Percentiles rank a stretch among this genome's conserved stretches.
phyloP scores from a whole-genome alignment of 2,797 vertebrate species.

The Alfaro cultratus region DNA sequence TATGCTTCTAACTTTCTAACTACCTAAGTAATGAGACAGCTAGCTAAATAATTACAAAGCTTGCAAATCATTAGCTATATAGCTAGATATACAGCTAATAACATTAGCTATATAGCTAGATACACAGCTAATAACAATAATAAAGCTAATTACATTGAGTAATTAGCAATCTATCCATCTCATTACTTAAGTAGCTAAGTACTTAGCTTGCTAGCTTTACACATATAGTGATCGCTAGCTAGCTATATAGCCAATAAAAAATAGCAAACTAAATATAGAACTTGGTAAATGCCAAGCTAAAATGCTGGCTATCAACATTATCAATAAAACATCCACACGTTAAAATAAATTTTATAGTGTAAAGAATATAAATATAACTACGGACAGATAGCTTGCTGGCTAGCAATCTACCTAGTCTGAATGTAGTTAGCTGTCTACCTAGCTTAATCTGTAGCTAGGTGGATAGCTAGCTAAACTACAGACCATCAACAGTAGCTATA shows the following conservation, averaged over 20 bases:
- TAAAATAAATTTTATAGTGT: neutral
- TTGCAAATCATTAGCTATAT: neutral
- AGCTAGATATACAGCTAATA: neutral
- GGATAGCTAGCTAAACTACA: neutral
- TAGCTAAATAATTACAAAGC: neutral
- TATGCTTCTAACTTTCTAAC: neutral
- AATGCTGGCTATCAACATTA: neutral
- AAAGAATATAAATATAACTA: neutral
- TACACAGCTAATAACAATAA: too few species aligned
- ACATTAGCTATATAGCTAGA: neutral
- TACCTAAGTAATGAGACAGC: neutral
- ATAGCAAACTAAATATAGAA: neutral
- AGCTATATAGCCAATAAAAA: neutral
- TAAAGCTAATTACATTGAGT: neutral
- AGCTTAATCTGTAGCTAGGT: too few species aligned
- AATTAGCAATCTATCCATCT: neutral
- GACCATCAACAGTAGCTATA: neutral
- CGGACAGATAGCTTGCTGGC: too few species aligned
- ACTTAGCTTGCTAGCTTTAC: neutral
- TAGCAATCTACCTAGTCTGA: too few species aligned
- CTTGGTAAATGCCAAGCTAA: neutral
- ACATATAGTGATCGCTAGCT: neutral
- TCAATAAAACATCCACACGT: neutral
- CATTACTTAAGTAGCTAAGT: neutral
- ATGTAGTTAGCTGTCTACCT: too few species aligned